Conservation (phyloP, 2,113 vertebrate genomes). For the Apaloderma vittatum region DNA sequence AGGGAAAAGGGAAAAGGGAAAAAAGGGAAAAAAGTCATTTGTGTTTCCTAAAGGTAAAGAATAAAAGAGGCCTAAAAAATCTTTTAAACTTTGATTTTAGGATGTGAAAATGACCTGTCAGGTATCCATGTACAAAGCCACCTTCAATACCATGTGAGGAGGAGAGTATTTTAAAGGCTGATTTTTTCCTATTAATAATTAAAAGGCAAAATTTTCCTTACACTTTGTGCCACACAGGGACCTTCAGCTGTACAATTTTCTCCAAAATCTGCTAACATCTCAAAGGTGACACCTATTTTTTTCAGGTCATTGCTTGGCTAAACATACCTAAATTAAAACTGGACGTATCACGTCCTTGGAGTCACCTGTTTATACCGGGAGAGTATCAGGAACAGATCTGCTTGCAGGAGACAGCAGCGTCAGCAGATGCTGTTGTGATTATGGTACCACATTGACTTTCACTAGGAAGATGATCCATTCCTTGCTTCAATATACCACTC, state of each 20-base stretch:
- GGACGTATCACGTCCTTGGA: not conserved
- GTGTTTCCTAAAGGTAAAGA: not conserved
- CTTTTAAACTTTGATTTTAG: not conserved
- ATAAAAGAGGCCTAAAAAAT: not conserved
- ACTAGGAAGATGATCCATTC: not conserved
- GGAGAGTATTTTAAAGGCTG: not conserved
- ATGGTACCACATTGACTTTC: not conserved
- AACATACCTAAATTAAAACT: constrained; percentile 17
- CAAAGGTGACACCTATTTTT: not conserved
- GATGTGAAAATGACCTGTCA: not conserved
- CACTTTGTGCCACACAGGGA: not conserved
- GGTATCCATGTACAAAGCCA: not conserved
- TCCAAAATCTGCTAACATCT: not conserved
- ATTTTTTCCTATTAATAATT: not conserved
- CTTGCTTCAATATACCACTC: not conserved
- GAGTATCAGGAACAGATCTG: not conserved
- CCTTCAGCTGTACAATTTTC: not conserved
- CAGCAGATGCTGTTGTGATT: not conserved
- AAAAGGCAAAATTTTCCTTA: not conserved
- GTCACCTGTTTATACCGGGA: not conserved
- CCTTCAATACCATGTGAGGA: not conserved
- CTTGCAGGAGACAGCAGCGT: not conserved
- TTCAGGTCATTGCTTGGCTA: constrained; percentile 22
- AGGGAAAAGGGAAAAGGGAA: too few relatives aligned
- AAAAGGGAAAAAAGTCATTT: not conserved